Evolutionary conservation across 2,888 invertebrate species (phyloP), one percentile per base, ranked within the genome.

Genomic region (Rhagonycha lutea): DNA sequence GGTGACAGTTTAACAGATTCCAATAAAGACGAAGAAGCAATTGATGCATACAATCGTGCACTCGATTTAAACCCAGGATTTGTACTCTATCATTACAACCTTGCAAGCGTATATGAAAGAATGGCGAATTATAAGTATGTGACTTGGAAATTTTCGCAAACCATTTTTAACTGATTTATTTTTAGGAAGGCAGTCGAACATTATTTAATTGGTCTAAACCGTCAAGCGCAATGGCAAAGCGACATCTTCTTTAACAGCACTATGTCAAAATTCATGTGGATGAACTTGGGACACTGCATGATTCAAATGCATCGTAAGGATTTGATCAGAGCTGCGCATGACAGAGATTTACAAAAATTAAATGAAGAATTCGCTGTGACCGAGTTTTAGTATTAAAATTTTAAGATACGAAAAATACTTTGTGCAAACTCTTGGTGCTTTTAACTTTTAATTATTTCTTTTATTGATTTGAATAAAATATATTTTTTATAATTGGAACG

Each of bases 1-100:
- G 99, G 99, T 71, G 99, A 99, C 32, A 98, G 98, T 68, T 89
- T 98, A 83, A 99, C 99, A 12, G 99, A 99, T 87, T 96, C 98
- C 80, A 95, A 95, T 71, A 92, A 94, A 80, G 96, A 98, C 47
- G 98, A 98, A 84, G 97, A 99, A 89, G 98, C 99, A 4, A 96
- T 99, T 8, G 95, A 96, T 80, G 98, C 99, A 0, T 99, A 99
- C 87, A 95, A 96, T 85, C 92, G 93, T 83, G 98, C 99, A 60
- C 89, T 99, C 70, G 92, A 95, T 85, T 89, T 98, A 69, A 94
- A 96, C 78, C 99, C 99, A 7, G 98, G 98, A 2, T 99, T 97
- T 87, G 97, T 99, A 79, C 91, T 99, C 76, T 98, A 98, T 8
- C 91, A 99, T 78, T 99, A 98, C 87, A 99, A 99, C 89, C 94